Conservation (phyloP, 2,888 invertebrate species). For the Oscheius myriophilus region DNA sequence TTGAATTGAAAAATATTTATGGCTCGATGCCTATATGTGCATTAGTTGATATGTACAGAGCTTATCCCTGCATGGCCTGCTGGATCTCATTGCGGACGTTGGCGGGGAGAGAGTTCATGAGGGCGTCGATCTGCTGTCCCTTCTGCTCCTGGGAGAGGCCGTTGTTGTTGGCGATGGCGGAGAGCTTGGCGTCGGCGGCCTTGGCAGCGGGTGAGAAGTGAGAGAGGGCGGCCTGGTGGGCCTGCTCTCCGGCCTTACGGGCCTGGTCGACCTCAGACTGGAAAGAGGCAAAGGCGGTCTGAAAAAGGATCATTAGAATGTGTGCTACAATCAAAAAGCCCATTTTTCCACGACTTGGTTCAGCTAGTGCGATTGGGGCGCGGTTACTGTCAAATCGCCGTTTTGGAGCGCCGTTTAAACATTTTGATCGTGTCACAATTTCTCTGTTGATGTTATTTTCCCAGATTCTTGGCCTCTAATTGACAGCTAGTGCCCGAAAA, state of each 20-base stretch:
- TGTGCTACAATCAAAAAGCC: neutral
- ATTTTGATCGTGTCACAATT: neutral
- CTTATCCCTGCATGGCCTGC: slow-evolving; percentile 39
- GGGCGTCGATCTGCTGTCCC: slow-evolving; percentile 58
- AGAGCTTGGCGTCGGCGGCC: slow-evolving; percentile 55
- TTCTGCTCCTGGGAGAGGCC: slow-evolving; percentile 57
- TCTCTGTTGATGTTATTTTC: slow-evolving; percentile 1
- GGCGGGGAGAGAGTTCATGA: slow-evolving; percentile 55
- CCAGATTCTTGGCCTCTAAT: neutral
- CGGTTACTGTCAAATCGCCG: no score
- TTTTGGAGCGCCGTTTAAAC: no score
- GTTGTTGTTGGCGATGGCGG: slow-evolving; percentile 60
- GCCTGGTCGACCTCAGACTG: slow-evolving; percentile 37
- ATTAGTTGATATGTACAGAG: slow-evolving; percentile 6
- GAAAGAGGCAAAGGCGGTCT: slow-evolving; percentile 62
- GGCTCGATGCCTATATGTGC: slow-evolving; percentile 17
- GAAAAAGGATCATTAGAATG: slow-evolving; percentile 20
- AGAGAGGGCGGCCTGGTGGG: slow-evolving; percentile 59
- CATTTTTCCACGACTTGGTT: neutral
- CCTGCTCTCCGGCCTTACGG: slow-evolving; percentile 51
- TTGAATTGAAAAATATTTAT: slow-evolving; percentile 19
- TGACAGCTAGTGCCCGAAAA: neutral
- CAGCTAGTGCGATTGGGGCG: neutral
- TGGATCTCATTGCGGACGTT: slow-evolving; percentile 62
- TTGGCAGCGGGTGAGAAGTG: slow-evolving; percentile 63